phyloP scores from a whole-genome alignment of 2,113 vertebrate genomes.

The Gorsachius goisagi region DNA sequence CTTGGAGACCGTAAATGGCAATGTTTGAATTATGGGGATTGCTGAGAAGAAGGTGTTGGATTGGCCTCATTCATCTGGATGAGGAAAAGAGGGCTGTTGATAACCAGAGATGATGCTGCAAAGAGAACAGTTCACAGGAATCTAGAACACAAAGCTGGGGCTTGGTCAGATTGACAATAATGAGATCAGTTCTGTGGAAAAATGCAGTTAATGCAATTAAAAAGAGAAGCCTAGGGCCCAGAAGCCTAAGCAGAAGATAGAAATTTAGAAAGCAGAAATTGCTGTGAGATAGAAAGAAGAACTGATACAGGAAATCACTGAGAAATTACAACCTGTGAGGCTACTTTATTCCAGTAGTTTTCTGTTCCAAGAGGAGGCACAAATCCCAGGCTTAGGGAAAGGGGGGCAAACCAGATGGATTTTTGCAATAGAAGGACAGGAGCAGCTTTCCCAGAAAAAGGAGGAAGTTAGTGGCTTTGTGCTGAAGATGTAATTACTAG shows the following conservation, averaged over 20 bases:
- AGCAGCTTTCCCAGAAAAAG: not conserved
- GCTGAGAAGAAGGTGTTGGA: not conserved
- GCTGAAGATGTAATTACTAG: not conserved
- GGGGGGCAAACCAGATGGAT: not conserved
- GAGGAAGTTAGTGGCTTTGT: not conserved
- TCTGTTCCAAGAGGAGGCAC: not conserved
- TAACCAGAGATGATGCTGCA: not conserved
- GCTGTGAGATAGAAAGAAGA: not conserved
- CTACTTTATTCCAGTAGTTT: not conserved
- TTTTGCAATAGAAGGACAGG: not conserved
- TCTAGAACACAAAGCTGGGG: not conserved
- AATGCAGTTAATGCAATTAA: not conserved
- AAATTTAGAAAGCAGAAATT: not conserved
- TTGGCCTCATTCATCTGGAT: not conserved
- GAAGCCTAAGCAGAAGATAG: not conserved
- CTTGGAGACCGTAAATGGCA: not conserved
- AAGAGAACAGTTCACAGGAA: not conserved
- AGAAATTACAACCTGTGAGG: not conserved
- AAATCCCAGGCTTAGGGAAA: not conserved
- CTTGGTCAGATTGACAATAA: not conserved
- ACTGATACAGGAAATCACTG: not conserved
- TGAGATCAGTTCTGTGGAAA: not conserved
- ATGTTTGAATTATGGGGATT: not conserved
- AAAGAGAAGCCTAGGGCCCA: not conserved
- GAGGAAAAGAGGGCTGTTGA: not conserved